These are phyloP conservation scores for Agrilus biguttatus DNA, from an alignment of 2,888 invertebrate genomes.

Conservation along the genomic window DNA sequence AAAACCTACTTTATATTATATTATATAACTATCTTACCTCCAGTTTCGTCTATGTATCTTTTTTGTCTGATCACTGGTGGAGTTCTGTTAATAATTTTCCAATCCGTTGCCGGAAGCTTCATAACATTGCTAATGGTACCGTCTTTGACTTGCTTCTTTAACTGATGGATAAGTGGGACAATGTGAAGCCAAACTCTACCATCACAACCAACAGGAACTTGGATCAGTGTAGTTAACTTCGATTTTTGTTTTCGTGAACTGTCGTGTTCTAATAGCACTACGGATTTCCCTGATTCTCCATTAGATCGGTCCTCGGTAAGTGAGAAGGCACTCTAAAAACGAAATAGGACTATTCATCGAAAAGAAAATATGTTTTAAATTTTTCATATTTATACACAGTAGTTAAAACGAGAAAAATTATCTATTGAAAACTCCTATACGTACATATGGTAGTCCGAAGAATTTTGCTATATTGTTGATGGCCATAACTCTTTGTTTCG, in stretches of 20 bases:
- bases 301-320: slow-evolving; percentile 31
- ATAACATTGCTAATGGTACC: slow-evolving; percentile 56
- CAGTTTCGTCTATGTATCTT: slow-evolving; percentile 1
- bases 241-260: slow-evolving; percentile 32
- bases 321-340: slow-evolving; percentile 36
- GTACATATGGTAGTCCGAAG: slow-evolving; percentile 52
- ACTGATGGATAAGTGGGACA: slow-evolving; percentile 47
- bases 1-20: too few relatives aligned
- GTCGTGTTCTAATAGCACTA: slow-evolving; percentile 38
- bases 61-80: slow-evolving; percentile 9
- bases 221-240: slow-evolving; percentile 32
- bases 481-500: slow-evolving; percentile 48
- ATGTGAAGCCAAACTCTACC: slow-evolving; percentile 54
- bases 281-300: slow-evolving; percentile 31
- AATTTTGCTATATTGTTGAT: slow-evolving; percentile 58
- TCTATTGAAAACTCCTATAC: slow-evolving; percentile 11
- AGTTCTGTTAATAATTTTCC: slow-evolving; percentile 43
- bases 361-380: too few relatives aligned
- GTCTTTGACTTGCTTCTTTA: slow-evolving; percentile 54
- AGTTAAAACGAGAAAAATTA: too few relatives aligned
- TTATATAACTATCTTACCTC: not conserved
- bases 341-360: too few relatives aligned
- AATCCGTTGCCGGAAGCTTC: slow-evolving; percentile 54
- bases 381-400: too few relatives aligned
- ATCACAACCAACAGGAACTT: slow-evolving; percentile 61